Conservation (phyloP, 2,113 vertebrate genomes). For the Elephas maximus region DNA sequence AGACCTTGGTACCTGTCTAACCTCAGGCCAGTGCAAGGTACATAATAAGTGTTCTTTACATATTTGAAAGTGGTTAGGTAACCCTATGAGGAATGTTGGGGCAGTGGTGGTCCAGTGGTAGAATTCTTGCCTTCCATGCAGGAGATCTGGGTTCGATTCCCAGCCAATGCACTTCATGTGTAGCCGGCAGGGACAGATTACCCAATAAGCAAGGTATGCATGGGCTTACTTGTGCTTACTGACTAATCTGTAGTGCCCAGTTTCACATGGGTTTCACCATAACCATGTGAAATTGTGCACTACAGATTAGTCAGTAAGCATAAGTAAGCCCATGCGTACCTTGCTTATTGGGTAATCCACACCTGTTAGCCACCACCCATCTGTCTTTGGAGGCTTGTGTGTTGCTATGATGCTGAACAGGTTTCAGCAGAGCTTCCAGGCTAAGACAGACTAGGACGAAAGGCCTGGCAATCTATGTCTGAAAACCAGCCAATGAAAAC, state of each 20-base stretch:
- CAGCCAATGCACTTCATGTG: not conserved
- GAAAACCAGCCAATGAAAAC: not conserved
- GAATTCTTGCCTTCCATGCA: not conserved
- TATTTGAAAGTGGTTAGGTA: not conserved
- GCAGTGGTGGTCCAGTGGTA: not conserved
- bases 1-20: not conserved
- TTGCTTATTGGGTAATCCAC: too few species aligned
- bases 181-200: not conserved
- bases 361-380: too few species aligned
- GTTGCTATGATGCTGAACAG: not conserved
- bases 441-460: not conserved
- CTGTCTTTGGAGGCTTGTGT: not conserved
- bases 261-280: too few species aligned
- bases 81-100: not conserved
- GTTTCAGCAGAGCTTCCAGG: not conserved
- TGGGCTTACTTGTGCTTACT: too few species aligned
- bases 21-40: not conserved
- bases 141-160: not conserved
- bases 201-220: too few species aligned
- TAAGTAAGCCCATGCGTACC: too few species aligned
- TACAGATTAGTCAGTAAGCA: too few species aligned
- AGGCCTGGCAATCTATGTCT: not conserved
- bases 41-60: not conserved
- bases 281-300: too few species aligned
- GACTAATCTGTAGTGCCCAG: too few species aligned